Base-by-base conservation (phyloP, 2,113 vertebrate genomes). In the Holacanthus passer region DNA sequence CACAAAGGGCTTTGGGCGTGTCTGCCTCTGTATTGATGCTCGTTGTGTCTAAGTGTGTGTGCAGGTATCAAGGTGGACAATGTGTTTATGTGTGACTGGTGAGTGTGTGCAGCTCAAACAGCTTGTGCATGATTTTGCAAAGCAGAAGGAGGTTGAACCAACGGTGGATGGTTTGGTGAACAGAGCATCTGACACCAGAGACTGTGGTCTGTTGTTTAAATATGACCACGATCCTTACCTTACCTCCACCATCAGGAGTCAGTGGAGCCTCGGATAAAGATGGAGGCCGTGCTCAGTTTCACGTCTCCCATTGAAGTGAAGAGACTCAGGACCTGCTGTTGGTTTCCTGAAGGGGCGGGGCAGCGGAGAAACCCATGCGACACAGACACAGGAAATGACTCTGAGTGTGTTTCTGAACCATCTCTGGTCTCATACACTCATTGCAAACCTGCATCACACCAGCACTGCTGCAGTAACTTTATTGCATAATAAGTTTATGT, bases 1-100 rank as follows among this genome's bases (percentile, higher is more conserved):
- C 53, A 62, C 72, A 59, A 58, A 41, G 58, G 31, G 29, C 31
- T 19, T 55, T 56, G 39, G 58, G 50, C 37, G 81, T 60, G 55
- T 35, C 4, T 37, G 53, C 53, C 31, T 75, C 55, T 13, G 20
- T 50, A 29, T 14, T 24, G 67, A 60, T 31, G 39, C 48, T 20
- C n/a, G 13, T n/a, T 22, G 31, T 37, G 41, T 60, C 19, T 43
- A 19, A 19, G 60, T 29, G 1, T n/a, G 39, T 17, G 55, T 60
- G 55, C 24, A 17, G 12, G 52, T 16, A 13, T 62, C 4, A 8
- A 7, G 5, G 39, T 3, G 8, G 29, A 7, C 27, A 7, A 16
- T 68, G 41, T 6, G 29, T 29, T 29, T 14, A 37, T 37, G 32
- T 68, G 31, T 29, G 45, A n/a, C n/a, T n/a, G n/a, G n/a, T n/a